A percentile compares a stretch with the other conserved stretches of the same genome.
Evolutionary conservation across 2,888 invertebrate species (phyloP).

Genomic region (Podotricha telesiphe): DNA sequence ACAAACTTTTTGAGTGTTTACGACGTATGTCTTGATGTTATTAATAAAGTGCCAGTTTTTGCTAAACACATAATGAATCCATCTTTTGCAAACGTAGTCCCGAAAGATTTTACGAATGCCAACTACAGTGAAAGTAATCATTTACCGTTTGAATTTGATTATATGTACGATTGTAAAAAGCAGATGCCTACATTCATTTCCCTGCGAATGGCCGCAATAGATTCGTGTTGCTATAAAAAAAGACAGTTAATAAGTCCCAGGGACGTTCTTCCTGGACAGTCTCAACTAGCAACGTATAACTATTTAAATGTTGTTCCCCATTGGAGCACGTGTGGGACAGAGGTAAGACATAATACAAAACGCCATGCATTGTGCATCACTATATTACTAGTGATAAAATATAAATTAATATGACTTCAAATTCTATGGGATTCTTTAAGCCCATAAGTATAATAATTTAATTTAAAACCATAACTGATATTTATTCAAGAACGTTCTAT

Average conservation of each 20-base stretch:
- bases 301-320: slow-evolving; percentile 62
- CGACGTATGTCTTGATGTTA: slow-evolving; percentile 56
- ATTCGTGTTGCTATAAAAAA: slow-evolving; percentile 57
- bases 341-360: slow-evolving; percentile 49
- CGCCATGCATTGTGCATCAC: no score
- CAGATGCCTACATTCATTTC: slow-evolving; percentile 50
- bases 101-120: slow-evolving; percentile 4
- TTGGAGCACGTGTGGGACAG: slow-evolving; percentile 59
- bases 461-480: no score
- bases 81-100: slow-evolving; percentile 12
- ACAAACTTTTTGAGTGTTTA: slow-evolving; percentile 50
- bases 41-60: slow-evolving; percentile 52
- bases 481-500: neutral
- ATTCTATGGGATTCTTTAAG: no score
- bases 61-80: slow-evolving; percentile 47
- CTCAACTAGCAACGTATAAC: slow-evolving; percentile 54
- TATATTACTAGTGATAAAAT: no score
- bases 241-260: slow-evolving; percentile 58
- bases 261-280: slow-evolving; percentile 58
- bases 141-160: slow-evolving; percentile 46
- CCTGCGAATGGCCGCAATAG: slow-evolving; percentile 39
- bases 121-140: slow-evolving; percentile 19
- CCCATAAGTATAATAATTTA: no score
- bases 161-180: slow-evolving; percentile 52
- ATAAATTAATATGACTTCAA: no score